Evolutionary conservation across 2,888 invertebrate genomes (phyloP).

Genomic region (Dicranocentrus wangi): DNA sequence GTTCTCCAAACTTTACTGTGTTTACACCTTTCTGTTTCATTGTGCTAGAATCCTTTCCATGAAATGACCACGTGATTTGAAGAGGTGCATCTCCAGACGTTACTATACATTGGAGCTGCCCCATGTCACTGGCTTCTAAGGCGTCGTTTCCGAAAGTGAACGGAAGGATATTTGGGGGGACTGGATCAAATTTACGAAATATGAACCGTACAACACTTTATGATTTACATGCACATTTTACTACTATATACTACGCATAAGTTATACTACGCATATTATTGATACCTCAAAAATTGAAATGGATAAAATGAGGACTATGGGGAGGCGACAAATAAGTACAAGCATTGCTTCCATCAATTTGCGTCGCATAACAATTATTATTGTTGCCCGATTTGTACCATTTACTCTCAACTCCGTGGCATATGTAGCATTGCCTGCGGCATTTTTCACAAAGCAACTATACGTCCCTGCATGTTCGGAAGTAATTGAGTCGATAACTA

Average conservation of each 20-base stretch:
- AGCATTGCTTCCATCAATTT: no score
- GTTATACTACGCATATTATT: no score
- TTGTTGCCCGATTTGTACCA: constrained; percentile 71
- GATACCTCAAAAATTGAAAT: no score
- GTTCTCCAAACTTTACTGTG: constrained; percentile 76
- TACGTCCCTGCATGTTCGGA: constrained; percentile 83
- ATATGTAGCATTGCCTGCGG: constrained; percentile 81
- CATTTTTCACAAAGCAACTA: constrained; percentile 82
- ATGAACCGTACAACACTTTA: no score
- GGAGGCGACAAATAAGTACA: no score
- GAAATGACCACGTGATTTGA: constrained; percentile 73
- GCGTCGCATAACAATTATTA: no score
- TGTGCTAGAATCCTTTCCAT: constrained; percentile 75
- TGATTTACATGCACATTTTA: no score
- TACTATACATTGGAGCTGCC: constrained; percentile 81
- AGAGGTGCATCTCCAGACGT: constrained; percentile 78
- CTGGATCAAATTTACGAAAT: constrained; percentile 72
- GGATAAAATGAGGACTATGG: no score
- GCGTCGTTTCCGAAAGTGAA: constrained; percentile 80
- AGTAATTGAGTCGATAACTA: constrained; percentile 80
- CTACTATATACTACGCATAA: no score
- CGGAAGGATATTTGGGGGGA: constrained; percentile 76
- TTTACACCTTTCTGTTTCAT: constrained; percentile 76
- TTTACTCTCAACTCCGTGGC: constrained; percentile 84
- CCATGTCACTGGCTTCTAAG: constrained; percentile 85